Evolutionary conservation across 2,797 vertebrate species (phyloP).

Genomic region (Capromys pilorides): DNA sequence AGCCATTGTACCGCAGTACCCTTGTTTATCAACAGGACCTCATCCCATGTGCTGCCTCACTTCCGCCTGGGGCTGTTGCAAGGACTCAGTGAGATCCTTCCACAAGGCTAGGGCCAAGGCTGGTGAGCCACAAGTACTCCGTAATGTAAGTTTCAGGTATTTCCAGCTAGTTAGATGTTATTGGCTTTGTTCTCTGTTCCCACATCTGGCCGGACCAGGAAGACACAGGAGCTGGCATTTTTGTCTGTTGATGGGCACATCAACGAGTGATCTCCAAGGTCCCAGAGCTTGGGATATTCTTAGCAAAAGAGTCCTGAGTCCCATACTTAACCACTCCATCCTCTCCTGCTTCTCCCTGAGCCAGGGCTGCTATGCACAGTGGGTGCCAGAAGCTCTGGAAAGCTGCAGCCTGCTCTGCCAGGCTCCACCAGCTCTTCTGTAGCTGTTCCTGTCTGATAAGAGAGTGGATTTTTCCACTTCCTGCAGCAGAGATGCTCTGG

Average conservation of each 20-base stretch:
- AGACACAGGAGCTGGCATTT: neutral
- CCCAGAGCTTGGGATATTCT: neutral
- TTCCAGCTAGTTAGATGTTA: accelerated
- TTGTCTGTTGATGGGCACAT: neutral
- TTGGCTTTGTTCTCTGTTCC: neutral
- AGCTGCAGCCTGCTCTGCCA: neutral
- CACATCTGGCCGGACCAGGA: neutral
- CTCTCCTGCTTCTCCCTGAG: neutral
- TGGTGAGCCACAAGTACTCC: neutral
- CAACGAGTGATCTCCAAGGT: neutral
- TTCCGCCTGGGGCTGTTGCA: neutral
- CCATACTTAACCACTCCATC: neutral
- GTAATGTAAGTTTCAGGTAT: neutral
- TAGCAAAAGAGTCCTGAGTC: neutral
- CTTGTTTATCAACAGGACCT: neutral
- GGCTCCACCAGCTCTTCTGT: constrained; percentile 7
- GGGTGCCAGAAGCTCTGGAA: constrained; percentile 27
- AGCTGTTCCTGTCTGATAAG: constrained; percentile 45
- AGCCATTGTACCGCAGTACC: neutral
- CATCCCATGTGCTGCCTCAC: neutral
- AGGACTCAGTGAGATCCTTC: neutral
- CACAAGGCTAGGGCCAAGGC: neutral
- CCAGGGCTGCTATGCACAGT: neutral
- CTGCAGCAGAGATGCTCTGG: neutral
- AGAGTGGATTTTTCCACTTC: constrained; percentile 64